These are phyloP conservation scores for Campylorhamphus procurvoides DNA, from an alignment of 2,113 vertebrate genomes.

Conservation along the genomic window DNA sequence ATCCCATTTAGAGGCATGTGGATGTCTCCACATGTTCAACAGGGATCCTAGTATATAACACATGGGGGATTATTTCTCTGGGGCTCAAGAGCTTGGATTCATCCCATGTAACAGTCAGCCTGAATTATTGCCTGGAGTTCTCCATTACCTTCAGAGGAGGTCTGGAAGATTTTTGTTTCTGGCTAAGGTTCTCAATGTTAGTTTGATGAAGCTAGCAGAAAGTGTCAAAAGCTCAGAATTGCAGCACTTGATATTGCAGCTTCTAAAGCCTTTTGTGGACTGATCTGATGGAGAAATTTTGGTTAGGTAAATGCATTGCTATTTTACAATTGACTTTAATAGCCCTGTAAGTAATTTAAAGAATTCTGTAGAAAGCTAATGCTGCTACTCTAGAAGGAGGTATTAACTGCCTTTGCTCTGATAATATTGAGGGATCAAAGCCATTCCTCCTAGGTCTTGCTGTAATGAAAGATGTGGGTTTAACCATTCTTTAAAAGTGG, in stretches of 20 bases:
- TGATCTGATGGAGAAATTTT: conserved; percentile 27
- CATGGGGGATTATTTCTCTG: not conserved
- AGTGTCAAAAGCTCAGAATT: not conserved
- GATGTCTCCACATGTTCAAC: not conserved
- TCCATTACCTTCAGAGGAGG: not conserved
- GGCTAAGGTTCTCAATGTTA: not conserved
- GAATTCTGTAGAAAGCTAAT: conserved; percentile 54
- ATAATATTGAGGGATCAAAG: conserved; percentile 58
- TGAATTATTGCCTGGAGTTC: not conserved
- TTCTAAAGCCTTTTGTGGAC: conserved; percentile 39
- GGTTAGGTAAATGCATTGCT: conserved; percentile 7
- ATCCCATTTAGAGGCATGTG: not conserved
- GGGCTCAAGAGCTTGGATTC: not conserved
- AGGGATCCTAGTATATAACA: not conserved
- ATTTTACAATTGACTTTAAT: conserved; percentile 45
- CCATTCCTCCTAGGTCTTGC: conserved; percentile 15
- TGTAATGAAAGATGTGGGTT: conserved; percentile 47
- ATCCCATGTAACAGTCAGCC: not conserved
- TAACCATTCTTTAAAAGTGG: conserved; percentile 29
- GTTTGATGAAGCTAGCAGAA: not conserved
- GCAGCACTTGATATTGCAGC: not conserved
- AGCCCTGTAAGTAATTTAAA: conserved; percentile 49
- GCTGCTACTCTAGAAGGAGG: conserved; percentile 34
- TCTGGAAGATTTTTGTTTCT: not conserved
- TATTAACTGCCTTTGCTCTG: conserved; percentile 45